These are phyloP conservation scores for Crepidodera aurea DNA, from an alignment of 2,888 invertebrate species.

Conservation along the genomic window DNA sequence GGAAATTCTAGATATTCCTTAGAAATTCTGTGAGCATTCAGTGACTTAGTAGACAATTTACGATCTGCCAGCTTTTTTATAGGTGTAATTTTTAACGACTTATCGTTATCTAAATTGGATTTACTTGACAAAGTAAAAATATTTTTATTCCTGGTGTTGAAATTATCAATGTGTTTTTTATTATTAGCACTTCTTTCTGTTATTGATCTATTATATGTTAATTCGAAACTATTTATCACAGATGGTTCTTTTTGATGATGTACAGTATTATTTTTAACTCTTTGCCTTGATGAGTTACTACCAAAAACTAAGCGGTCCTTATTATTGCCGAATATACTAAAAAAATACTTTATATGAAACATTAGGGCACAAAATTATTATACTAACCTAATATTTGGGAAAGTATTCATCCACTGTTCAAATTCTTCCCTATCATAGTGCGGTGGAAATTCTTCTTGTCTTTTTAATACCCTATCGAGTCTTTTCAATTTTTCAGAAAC, in stretches of 20 bases:
- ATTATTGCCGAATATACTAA: conserved; percentile 30
- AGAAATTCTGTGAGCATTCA: conserved; percentile 29
- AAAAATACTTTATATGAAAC: conserved; percentile 15
- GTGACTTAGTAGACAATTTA: conserved; percentile 35
- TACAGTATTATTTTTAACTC: conserved; percentile 22
- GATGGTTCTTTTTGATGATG: conserved; percentile 16
- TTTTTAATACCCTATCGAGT: conserved; percentile 67
- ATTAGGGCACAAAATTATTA: neutral
- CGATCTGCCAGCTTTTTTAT: conserved; percentile 36
- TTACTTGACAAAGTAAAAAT: conserved; percentile 36
- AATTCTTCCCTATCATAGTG: conserved; percentile 67
- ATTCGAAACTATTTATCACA: conserved; percentile 47
- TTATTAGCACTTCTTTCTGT: conserved; percentile 31
- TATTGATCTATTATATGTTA: conserved; percentile 40
- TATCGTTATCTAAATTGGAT: conserved; percentile 40
- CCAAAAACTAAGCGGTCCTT: neutral
- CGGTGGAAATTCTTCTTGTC: conserved; percentile 63
- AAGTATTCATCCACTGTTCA: conserved; percentile 67
- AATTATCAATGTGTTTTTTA: conserved; percentile 19
- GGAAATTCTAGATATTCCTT: conserved; percentile 38
- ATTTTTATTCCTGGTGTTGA: conserved; percentile 23
- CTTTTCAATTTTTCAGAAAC: conserved; percentile 66
- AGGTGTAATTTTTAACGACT: conserved; percentile 44
- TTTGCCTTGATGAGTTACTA: neutral
- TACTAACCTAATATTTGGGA: conserved; percentile 67